These are phyloP conservation scores for Mohoua ochrocephala DNA, from an alignment of 2,113 vertebrate genomes.

Conservation along the genomic window DNA sequence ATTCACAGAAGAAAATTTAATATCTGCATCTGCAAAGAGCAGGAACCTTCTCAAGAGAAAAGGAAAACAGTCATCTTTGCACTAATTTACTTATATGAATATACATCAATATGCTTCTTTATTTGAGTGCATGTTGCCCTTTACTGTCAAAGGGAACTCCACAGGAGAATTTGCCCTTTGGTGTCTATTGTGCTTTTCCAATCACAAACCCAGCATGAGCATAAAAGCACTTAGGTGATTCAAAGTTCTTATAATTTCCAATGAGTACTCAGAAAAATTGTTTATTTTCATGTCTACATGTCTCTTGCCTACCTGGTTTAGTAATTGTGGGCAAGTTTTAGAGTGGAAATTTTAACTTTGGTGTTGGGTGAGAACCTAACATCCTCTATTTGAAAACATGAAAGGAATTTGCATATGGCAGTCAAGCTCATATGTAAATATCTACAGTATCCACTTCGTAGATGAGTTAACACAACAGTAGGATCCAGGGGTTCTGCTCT, in stretches of 20 bases:
- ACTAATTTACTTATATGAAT: background rate
- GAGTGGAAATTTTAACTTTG: background rate
- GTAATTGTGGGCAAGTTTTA: background rate
- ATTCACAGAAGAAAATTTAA: background rate
- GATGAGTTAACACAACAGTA: background rate
- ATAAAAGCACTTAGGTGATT: background rate
- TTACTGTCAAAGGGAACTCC: background rate
- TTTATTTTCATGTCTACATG: background rate
- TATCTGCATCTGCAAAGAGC: background rate
- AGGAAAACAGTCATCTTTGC: background rate
- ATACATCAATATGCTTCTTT: background rate
- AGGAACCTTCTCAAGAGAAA: background rate
- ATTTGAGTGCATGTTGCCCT: background rate
- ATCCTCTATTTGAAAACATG: background rate
- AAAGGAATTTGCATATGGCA: background rate
- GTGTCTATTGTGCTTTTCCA: background rate
- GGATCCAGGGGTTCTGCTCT: background rate
- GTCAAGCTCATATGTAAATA: background rate
- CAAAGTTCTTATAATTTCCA: background rate
- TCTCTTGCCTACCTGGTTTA: background rate
- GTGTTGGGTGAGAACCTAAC: background rate
- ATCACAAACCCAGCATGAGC: background rate
- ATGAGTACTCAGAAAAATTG: background rate
- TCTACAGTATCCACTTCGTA: fast-evolving
- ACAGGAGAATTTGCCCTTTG: background rate